Conservation (phyloP, 2,113 vertebrate genomes). For the Bucco capensis region DNA sequence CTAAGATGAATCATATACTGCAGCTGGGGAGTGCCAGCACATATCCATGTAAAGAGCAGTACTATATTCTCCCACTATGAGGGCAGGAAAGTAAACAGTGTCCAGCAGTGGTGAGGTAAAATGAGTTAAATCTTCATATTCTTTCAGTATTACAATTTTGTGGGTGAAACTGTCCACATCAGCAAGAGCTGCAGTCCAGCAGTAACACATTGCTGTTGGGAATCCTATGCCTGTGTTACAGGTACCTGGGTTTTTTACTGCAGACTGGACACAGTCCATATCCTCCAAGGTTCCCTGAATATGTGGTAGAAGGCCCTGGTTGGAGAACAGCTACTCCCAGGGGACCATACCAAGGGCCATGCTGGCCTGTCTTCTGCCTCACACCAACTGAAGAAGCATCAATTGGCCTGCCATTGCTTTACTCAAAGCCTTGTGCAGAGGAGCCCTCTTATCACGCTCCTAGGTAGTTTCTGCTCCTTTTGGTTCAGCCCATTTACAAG, state of each 20-base stretch:
- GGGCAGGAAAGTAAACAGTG: not conserved
- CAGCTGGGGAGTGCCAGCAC: not conserved
- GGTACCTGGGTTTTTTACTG: not conserved
- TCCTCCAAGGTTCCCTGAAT: not conserved
- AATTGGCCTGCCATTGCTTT: not conserved
- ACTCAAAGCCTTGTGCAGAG: not conserved
- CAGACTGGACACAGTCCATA: not conserved
- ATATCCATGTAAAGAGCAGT: not conserved
- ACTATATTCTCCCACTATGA: not conserved
- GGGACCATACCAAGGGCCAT: not conserved
- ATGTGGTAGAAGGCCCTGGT: not conserved
- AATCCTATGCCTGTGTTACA: not conserved
- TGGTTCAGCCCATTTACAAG: not conserved
- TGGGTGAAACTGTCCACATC: not conserved
- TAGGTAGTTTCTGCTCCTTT: not conserved
- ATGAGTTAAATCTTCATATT: not conserved
- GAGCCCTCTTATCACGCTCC: not conserved
- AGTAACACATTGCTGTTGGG: not conserved
- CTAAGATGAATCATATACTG: not conserved
- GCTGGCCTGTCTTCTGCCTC: not conserved
- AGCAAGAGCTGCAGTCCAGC: not conserved
- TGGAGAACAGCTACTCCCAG: not conserved
- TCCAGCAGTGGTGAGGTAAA: not conserved
- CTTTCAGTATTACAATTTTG: not conserved
- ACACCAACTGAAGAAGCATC: accelerated